Base-by-base conservation (phyloP, 1,140 invertebrate species). In the Neuroterus valhalla region DNA sequence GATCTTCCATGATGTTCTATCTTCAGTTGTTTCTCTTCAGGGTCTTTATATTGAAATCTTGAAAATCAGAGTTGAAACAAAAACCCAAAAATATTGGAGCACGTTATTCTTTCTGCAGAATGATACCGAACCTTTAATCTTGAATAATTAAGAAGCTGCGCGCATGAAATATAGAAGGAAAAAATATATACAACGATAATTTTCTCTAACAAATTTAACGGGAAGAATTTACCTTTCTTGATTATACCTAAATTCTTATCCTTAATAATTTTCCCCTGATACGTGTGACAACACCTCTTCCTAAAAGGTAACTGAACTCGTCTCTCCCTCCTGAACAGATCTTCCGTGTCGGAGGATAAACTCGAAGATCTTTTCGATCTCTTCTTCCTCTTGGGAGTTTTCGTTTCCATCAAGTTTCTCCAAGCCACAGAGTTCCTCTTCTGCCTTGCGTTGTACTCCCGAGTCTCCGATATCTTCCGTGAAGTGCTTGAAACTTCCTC, bases 401-500 rank as follows among this genome's bases (percentile, higher is more conserved):
- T 62, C n/a, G n/a, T 15, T 62, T 62, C 52, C 12, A 21, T 26
- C 12, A 62, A 62, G 26, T 62, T 26, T 26, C 21, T 62, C 10
- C 52, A 23, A 26, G 26, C 23, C 15, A 2, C 8, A 19, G 12
- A 62, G 5, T 62, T 62, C n/a, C 26, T 62, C 3, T 38, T 31
- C 31, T n/a, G 23, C 3, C 5, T 38, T n/a, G 55, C 3, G 10
- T 38, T 38, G 31, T 38, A 38, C 31, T 6, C 31, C 10, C 5
- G 31, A 38, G 31, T 10, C 31, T 38, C 31, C 31, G 6, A 38
- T 5, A 38, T 38, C 31, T 38, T 38, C 2, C 19, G 23, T n/a
- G 55, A 62, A n/a, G 55, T 62, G 26, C 55, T 62, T 2, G 55
- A 62, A n/a, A 62, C 26, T 62, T 62, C 55, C 26, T 38, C 31